These are phyloP conservation scores for Campylomormyrus numenius DNA, from an alignment of 2,113 vertebrate genomes.

Conservation along the genomic window DNA sequence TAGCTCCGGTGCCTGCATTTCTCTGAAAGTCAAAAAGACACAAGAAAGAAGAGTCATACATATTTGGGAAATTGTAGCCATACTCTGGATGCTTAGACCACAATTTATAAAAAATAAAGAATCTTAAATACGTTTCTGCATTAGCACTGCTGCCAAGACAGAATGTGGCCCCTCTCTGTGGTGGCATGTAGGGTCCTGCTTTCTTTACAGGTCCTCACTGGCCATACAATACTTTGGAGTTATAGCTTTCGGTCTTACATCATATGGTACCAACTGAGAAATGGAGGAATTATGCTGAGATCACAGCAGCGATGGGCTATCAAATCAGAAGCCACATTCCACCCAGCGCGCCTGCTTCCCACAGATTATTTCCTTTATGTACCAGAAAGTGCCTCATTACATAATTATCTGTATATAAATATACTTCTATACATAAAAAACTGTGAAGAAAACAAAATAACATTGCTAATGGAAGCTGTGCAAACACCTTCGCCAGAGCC, in stretches of 20 bases:
- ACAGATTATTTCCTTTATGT: not conserved
- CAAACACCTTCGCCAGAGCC: no score
- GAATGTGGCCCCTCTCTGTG: not conserved
- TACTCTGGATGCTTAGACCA: not conserved
- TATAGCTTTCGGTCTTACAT: not conserved
- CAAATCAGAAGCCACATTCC: constrained; percentile 5
- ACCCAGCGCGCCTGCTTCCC: not conserved
- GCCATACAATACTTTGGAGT: not conserved
- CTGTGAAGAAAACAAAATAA: not conserved
- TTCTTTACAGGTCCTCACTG: not conserved
- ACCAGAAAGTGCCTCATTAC: not conserved
- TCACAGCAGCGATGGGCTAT: not conserved
- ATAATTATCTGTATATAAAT: not conserved
- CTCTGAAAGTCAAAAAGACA: not conserved
- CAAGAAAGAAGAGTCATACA: not conserved
- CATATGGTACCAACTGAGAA: not conserved
- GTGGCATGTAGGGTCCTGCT: not conserved
- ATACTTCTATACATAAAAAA: not conserved
- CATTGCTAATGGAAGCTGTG: not conserved
- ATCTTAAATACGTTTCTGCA: not conserved
- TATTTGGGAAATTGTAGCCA: not conserved
- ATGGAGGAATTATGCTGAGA: not conserved
- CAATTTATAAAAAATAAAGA: not conserved
- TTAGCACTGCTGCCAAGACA: not conserved
- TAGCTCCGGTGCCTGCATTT: not conserved